A percentile compares a stretch with the other conserved stretches of the same genome.
Conservation (phyloP, 2,113 vertebrate genomes). For the Melanotaenia duboulayi region DNA sequence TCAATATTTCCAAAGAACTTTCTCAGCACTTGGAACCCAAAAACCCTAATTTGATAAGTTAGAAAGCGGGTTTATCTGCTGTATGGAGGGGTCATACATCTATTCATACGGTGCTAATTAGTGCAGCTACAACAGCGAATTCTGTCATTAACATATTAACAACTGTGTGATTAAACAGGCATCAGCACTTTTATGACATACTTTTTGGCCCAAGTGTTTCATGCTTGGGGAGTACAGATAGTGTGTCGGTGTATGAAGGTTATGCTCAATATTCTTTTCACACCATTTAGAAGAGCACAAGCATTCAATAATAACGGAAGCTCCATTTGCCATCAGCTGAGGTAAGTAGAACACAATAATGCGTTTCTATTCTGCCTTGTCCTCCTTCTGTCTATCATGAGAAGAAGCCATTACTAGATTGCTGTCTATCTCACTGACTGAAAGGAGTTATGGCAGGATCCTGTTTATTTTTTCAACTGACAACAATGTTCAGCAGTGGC, state of each 20-base stretch:
- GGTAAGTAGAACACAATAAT: conserved; percentile 37
- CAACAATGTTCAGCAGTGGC: conserved; percentile 36
- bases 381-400: conserved; percentile 21
- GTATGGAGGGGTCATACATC: not conserved
- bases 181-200: not conserved
- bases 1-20: too few species aligned
- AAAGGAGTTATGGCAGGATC: conserved; percentile 40
- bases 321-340: conserved; percentile 28
- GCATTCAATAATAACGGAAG: conserved; percentile 43
- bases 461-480: conserved; percentile 2
- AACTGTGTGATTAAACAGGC: not conserved
- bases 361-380: conserved; percentile 34
- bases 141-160: conserved; percentile 28
- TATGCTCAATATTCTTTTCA: conserved; percentile 49
- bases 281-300: conserved; percentile 29
- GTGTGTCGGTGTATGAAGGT: too few species aligned
- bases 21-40: too few species aligned
- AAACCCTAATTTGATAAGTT: not conserved
- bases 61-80: not conserved
- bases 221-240: not conserved
- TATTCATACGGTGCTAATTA: conserved; percentile 12
- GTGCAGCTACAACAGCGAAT: conserved; percentile 15
- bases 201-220: not conserved
- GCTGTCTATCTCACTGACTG: conserved; percentile 50
- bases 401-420: conserved; percentile 51